These are phyloP conservation scores for Philhelius pedissequus DNA, from an alignment of 2,888 invertebrate species.

Conservation along the genomic window DNA sequence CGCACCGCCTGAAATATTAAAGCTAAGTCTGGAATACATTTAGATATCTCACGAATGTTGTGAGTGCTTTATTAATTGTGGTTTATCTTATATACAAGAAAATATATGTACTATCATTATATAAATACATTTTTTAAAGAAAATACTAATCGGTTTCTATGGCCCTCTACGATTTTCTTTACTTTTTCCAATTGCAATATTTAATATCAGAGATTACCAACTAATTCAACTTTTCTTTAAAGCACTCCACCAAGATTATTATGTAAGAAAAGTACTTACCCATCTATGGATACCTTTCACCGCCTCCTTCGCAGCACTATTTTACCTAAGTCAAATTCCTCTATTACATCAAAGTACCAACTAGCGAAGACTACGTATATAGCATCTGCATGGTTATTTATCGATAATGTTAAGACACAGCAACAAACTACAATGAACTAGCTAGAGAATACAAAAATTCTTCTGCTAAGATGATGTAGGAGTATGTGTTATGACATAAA, in stretches of 20 bases:
- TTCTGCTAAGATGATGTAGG: slow-evolving; percentile 28
- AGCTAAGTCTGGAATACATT: too few species aligned
- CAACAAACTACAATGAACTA: slow-evolving; percentile 20
- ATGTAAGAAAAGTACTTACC: slow-evolving; percentile 10
- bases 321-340: slow-evolving; percentile 20
- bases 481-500: slow-evolving; percentile 40
- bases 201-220: slow-evolving; percentile 41
- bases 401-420: slow-evolving; percentile 20
- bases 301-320: slow-evolving; percentile 43
- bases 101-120: too few species aligned
- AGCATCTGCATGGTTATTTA: background rate
- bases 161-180: background rate
- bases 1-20: too few species aligned
- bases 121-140: slow-evolving; percentile 27
- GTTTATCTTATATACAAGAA: too few species aligned
- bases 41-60: too few species aligned
- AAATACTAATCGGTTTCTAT: slow-evolving; percentile 50
- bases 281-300: slow-evolving; percentile 32
- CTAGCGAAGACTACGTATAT: background rate
- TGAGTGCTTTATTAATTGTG: too few species aligned
- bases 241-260: slow-evolving; percentile 10
- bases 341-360: slow-evolving; percentile 28
- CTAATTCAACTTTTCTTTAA: slow-evolving; percentile 35
- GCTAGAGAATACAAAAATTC: slow-evolving; percentile 20
- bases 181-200: slow-evolving; percentile 36